Conservation (phyloP, 2,113 vertebrate genomes). For the Monopterus albus region DNA sequence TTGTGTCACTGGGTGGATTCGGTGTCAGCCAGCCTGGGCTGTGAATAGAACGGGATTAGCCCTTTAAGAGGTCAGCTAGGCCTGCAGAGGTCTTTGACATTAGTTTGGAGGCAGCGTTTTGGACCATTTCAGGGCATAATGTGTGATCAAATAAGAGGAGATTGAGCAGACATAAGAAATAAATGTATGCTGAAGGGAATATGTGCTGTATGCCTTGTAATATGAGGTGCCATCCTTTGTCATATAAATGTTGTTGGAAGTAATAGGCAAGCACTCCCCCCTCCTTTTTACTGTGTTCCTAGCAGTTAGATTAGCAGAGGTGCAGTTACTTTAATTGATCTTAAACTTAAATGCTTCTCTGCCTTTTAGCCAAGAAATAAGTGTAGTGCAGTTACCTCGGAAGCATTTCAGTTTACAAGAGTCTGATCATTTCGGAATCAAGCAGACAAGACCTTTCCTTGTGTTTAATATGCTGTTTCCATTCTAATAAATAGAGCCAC, state of each 20-base stretch:
- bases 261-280: conserved; percentile 1
- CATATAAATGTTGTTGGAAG: conserved; percentile 14
- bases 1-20: conserved; percentile 77
- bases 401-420: conserved; percentile 47
- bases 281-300: conserved; percentile 2
- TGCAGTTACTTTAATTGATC: conserved; percentile 44
- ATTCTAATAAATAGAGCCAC: conserved; percentile 6
- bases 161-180: conserved; percentile 24
- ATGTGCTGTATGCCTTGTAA: conserved; percentile 2
- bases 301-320: conserved; percentile 19
- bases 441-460: conserved; percentile 16
- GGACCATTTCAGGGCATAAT: conserved; percentile 26
- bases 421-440: conserved; percentile 23
- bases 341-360: too few relatives aligned
- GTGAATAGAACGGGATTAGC: conserved; percentile 70
- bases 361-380: too few relatives aligned
- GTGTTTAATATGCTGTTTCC: conserved; percentile 5
- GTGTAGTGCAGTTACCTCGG: too few relatives aligned
- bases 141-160: not conserved
- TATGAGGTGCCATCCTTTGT: conserved; percentile 30
- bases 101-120: conserved; percentile 15
- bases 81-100: conserved; percentile 35
- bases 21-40: conserved; percentile 44
- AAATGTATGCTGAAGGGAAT: conserved; percentile 2
- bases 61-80: conserved; percentile 49